phyloP scores from a whole-genome alignment of 30 jellyfish, hydroid and myxozoan genomes.

The Rhopilema esculentum region DNA sequence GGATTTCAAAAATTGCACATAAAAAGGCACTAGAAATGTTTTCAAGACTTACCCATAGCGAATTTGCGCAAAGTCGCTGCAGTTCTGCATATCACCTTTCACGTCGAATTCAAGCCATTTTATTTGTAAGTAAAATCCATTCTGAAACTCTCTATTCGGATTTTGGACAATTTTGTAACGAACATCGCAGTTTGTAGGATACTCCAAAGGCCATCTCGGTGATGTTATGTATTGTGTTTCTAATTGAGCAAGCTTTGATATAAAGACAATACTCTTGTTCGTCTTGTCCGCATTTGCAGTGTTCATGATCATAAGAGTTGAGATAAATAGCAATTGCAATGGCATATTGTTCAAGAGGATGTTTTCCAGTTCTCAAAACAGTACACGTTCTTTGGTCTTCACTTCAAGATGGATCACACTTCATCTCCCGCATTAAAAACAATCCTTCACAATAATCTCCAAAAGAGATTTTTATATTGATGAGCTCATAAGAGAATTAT shows the following conservation, averaged over 20 bases:
- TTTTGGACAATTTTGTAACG: slow-evolving; percentile 5
- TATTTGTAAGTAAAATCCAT: slow-evolving; percentile 15
- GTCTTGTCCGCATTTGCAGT: background rate
- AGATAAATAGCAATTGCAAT: background rate
- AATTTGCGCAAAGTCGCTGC: slow-evolving; percentile 33
- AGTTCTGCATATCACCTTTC: slow-evolving; percentile 18
- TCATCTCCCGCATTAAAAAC: background rate
- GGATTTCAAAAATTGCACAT: no score
- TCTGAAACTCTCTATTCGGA: background rate
- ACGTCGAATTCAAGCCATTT: slow-evolving; percentile 57
- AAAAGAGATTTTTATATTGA: background rate
- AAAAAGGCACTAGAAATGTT: background rate
- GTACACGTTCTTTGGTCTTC: background rate
- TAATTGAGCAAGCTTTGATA: background rate
- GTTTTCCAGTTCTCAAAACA: no score
- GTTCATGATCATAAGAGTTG: background rate
- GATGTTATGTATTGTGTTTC: slow-evolving; percentile 12
- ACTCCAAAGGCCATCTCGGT: slow-evolving; percentile 48
- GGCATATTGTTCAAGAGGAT: no score
- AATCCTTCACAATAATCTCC: background rate
- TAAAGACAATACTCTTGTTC: background rate
- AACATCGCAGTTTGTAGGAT: slow-evolving; percentile 4
- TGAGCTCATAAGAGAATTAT: background rate
- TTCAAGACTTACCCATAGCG: background rate
- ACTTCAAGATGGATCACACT: background rate